phyloP scores from a whole-genome alignment of 2,888 invertebrate genomes.

The Hermaeophaga mercurialis region DNA sequence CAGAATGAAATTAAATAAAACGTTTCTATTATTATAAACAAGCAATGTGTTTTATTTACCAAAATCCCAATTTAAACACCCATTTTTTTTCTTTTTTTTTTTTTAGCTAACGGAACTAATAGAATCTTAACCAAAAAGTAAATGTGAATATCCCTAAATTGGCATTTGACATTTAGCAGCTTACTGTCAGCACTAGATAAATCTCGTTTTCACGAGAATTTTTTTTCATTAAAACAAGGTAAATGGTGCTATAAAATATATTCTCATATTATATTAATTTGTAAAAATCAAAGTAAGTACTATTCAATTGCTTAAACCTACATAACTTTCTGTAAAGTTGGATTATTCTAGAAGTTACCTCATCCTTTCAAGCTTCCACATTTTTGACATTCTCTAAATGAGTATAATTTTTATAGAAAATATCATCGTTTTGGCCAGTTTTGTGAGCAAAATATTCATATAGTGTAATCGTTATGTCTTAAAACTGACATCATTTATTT shows the following conservation, averaged over 20 bases:
- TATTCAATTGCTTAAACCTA: not conserved
- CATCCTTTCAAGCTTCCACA: constrained; percentile 29
- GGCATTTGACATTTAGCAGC: constrained; percentile 21
- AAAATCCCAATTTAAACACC: no score
- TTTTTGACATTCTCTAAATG: constrained; percentile 31
- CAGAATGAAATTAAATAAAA: no score
- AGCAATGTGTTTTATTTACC: no score
- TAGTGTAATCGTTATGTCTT: no score
- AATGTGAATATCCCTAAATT: not conserved
- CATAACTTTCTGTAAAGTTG: not conserved
- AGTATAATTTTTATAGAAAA: no score
- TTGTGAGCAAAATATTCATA: no score
- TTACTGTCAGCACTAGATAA: constrained; percentile 21
- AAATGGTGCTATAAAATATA: constrained; percentile 34
- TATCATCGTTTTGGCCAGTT: no score
- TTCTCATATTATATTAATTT: constrained; percentile 9
- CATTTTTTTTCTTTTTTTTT: no score
- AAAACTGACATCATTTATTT: no score
- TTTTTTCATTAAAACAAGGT: constrained; percentile 32
- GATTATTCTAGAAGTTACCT: constrained; percentile 20
- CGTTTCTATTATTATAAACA: no score
- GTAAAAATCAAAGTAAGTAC: constrained; percentile 32
- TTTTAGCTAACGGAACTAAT: no score
- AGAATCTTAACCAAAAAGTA: not conserved
- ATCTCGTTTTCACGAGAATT: constrained; percentile 27